These are phyloP conservation scores for Mylabris phalerata DNA, from an alignment of 1,140 invertebrate species.

Conservation along the genomic window DNA sequence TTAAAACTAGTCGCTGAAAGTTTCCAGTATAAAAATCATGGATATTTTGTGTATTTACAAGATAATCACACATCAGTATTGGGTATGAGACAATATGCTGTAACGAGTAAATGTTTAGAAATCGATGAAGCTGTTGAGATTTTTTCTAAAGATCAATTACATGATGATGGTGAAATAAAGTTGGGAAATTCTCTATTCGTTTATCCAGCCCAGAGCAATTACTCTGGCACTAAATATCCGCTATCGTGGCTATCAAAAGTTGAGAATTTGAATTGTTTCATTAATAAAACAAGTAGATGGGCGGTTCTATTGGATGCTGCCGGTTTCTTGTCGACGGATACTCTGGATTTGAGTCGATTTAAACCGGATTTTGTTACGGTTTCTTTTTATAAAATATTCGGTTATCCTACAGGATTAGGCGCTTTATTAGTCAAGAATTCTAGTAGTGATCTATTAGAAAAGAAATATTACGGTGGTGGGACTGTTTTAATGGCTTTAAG, in stretches of 20 bases:
- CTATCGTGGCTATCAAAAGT: slow-evolving; percentile 63
- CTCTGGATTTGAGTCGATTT: slow-evolving; percentile 62
- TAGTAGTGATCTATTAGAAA: slow-evolving; percentile 57
- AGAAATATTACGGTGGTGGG: slow-evolving; percentile 86
- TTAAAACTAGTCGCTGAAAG: slow-evolving; percentile 78
- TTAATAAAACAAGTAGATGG: slow-evolving; percentile 51
- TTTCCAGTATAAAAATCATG: slow-evolving; percentile 52
- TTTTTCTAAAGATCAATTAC: slow-evolving; percentile 10
- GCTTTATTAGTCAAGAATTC: slow-evolving; percentile 74
- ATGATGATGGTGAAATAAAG: slow-evolving; percentile 19
- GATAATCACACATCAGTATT: slow-evolving; percentile 95
- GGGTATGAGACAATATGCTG: slow-evolving; percentile 63
- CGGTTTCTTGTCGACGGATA: slow-evolving; percentile 68
- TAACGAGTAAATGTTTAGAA: slow-evolving; percentile 29
- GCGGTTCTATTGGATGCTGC: slow-evolving; percentile 85
- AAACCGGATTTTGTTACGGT: slow-evolving; percentile 85
- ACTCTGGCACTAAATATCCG: slow-evolving; percentile 86
- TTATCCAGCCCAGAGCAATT: slow-evolving; percentile 91
- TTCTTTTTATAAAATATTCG: slow-evolving; percentile 98
- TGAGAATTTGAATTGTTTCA: slow-evolving; percentile 51
- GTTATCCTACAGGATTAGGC: slow-evolving; percentile 91
- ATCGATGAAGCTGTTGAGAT: slow-evolving; percentile 34
- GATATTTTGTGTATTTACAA: slow-evolving; percentile 71
- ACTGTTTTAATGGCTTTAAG: slow-evolving; percentile 78
- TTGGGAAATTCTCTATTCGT: slow-evolving; percentile 65